Evolutionary conservation across 2,113 vertebrate species (phyloP), one percentile per base, ranked within the genome.

Genomic region (Hippocampus mohnikei): DNA sequence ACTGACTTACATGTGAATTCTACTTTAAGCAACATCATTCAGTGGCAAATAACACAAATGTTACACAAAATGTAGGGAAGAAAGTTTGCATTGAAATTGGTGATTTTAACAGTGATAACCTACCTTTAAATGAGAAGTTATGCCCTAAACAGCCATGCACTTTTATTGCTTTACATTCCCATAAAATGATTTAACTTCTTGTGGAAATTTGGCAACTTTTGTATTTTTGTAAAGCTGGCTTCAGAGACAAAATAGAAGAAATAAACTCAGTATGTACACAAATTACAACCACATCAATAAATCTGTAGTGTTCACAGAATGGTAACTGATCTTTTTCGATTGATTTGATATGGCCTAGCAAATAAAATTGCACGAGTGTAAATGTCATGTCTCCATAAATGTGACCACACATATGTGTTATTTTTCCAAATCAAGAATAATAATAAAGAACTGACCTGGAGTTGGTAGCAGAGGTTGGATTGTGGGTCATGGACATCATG

Each of bases 401-500:
- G 25, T 59, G 56, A 64, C 12, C 8, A 9, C 61, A 20, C 10
- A 27, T 37, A 37, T 3, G 23, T 62, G 58, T 60, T 25, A 12
- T 60, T 60, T 29, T 61, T 7, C 13, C 27, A 27, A 25, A 42
- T 13, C 29, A 18, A 37, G 12, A 61, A 25, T 25, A 29, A 3
- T 2, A 25, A 25, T 64, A 50, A 1, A 4, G 33, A 20, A 73
- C 66, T 84, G 86, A 98, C 97, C 95, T 95, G 56, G 95, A 91
- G 86, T 87, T 94, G 23, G 90, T 77, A 33, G 91, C 75, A 2
- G 95, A 87, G 40, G 88, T 81, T 1, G 91, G 67, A 50, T 81
- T 90, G 76, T 97, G 95, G 29, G 87, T 71, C 92, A 94, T 84
- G 15, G 95, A 93, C 61, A 97, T 88, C 94, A 97, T 90, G 11